Conservation (phyloP, 2,113 vertebrate species). For the Nannospalax galili region DNA sequence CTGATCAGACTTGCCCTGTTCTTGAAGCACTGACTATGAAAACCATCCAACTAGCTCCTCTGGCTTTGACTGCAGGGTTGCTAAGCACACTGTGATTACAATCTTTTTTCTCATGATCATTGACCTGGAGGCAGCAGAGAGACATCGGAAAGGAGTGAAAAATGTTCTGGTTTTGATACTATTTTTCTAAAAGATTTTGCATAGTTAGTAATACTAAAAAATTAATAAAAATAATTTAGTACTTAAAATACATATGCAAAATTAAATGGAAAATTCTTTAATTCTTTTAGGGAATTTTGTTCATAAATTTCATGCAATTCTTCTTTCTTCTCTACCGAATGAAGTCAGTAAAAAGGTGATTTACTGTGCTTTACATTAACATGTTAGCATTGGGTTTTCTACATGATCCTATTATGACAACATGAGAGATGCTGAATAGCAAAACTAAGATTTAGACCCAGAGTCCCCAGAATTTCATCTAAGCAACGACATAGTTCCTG, state of each 20-base stretch:
- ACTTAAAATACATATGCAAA: no score
- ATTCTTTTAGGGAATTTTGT: no score
- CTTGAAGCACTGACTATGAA: neutral
- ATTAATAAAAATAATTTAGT: no score
- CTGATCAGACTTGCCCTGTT: neutral
- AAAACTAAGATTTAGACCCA: no score
- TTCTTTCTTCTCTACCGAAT: neutral
- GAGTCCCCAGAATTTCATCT: no score
- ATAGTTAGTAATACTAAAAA: neutral
- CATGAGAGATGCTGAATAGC: neutral
- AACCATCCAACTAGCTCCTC: neutral
- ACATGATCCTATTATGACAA: neutral
- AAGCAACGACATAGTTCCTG: no score
- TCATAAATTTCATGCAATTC: neutral
- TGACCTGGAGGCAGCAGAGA: neutral
- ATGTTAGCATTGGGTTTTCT: neutral
- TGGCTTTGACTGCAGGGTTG: neutral
- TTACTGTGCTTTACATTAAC: neutral
- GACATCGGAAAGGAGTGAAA: neutral
- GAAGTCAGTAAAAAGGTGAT: neutral
- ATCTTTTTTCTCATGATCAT: neutral
- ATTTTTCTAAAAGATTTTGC: neutral
- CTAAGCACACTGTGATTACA: neutral
- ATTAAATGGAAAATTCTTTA: no score
- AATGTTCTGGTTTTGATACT: neutral